phyloP scores from a whole-genome alignment of 2,888 invertebrate genomes.

The Pachycephus smyrnensis region DNA sequence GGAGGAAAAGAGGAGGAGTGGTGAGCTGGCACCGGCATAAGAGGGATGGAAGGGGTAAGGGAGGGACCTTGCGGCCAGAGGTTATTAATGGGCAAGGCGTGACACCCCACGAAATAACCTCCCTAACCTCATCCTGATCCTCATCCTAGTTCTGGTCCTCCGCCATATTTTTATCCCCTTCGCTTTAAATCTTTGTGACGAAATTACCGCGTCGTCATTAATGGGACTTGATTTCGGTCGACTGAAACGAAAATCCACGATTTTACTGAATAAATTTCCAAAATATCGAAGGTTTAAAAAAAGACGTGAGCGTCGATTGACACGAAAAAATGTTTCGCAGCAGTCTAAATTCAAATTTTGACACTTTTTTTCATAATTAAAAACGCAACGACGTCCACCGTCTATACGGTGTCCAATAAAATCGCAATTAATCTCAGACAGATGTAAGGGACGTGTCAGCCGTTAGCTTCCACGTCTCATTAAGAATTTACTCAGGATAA shows the following conservation, averaged over 20 bases:
- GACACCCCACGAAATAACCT: conserved; percentile 61
- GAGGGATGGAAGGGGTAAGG: conserved; percentile 27
- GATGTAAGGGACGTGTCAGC: conserved; percentile 15
- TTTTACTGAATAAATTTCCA: too few relatives aligned
- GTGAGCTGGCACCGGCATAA: conserved; percentile 17
- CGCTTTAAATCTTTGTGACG: background rate
- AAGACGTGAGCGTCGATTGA: too few relatives aligned
- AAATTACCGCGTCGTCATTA: background rate
- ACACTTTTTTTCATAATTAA: background rate
- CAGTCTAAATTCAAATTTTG: background rate
- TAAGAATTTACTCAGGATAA: conserved; percentile 32
- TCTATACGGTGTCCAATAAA: background rate
- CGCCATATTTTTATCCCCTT: background rate
- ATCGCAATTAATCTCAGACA: background rate
- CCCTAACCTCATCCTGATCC: conserved; percentile 31
- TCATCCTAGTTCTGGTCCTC: conserved; percentile 9
- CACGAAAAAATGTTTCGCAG: too few relatives aligned
- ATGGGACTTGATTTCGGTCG: background rate
- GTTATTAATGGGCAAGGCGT: conserved; percentile 62
- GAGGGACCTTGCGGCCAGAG: conserved; percentile 40
- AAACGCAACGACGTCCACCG: background rate
- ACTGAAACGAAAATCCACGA: background rate
- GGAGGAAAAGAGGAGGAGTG: conserved; percentile 24
- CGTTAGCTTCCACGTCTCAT: conserved; percentile 34
- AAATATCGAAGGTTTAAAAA: too few relatives aligned